Evolutionary conservation across 23 tunicate genomes (phyloP).

Genomic region (Corella eumyota): DNA sequence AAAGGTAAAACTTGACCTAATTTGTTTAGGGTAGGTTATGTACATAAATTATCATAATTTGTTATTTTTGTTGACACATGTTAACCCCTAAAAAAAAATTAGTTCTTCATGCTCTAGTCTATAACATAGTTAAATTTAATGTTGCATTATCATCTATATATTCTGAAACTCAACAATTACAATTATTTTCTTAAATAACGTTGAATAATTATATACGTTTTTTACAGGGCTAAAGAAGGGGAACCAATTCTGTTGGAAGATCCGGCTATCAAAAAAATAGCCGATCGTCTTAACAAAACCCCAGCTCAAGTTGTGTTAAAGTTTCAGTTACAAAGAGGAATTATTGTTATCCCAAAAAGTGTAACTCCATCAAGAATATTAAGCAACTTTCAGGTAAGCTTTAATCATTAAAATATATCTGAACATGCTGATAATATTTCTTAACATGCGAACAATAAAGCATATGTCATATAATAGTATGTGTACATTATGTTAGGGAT

Average conservation of each 20-base stretch:
- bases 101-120: no score
- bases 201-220: no score
- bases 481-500: not conserved
- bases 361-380: slow-evolving; percentile 46
- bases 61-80: no score
- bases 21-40: no score
- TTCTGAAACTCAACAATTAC: no score
- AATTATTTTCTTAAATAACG: no score
- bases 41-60: no score
- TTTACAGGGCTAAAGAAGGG: slow-evolving; percentile 25
- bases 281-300: slow-evolving; percentile 27
- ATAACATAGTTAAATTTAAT: no score
- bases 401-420: no score
- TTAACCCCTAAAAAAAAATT: no score
- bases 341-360: slow-evolving; percentile 40
- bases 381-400: slow-evolving; percentile 24
- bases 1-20: no score
- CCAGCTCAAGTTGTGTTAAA: slow-evolving; percentile 65
- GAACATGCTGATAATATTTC: not conserved
- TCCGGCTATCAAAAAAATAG: slow-evolving; percentile 46
- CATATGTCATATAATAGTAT: not conserved
- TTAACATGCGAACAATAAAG: not conserved
- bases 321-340: slow-evolving; percentile 59
- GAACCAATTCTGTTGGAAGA: slow-evolving; percentile 60
- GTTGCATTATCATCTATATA: no score